These are phyloP conservation scores for Barnardius zonarius DNA, from an alignment of 2,113 vertebrate species.

Conservation along the genomic window DNA sequence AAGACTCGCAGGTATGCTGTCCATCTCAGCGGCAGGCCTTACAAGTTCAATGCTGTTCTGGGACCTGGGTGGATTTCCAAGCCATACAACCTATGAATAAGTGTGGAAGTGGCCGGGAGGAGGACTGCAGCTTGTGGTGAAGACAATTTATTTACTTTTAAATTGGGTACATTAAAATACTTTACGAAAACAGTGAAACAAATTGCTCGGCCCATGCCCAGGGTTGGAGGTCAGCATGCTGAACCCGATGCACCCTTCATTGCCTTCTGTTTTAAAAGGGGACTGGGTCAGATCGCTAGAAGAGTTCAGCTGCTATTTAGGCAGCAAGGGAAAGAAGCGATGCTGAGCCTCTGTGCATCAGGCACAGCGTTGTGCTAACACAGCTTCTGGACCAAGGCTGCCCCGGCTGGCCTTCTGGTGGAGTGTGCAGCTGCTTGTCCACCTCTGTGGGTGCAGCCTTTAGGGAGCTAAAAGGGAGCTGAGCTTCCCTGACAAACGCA, in stretches of 20 bases:
- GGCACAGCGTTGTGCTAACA: neutral
- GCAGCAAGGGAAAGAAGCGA: neutral
- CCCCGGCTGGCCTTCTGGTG: neutral
- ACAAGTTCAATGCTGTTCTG: neutral
- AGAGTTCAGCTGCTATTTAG: neutral
- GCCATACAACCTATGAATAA: neutral
- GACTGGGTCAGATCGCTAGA: neutral
- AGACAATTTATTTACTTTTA: constrained; percentile 24
- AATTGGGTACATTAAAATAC: neutral
- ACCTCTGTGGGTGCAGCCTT: neutral
- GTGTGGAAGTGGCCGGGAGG: neutral
- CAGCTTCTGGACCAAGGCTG: neutral
- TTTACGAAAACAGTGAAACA: neutral
- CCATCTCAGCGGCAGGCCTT: neutral
- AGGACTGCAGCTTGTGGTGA: neutral
- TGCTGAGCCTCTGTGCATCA: neutral
- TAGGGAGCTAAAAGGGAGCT: neutral
- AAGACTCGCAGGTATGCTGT: neutral
- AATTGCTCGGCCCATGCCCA: neutral
- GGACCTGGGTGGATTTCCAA: neutral
- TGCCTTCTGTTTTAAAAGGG: neutral
- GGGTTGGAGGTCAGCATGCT: neutral
- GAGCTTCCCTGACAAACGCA: neutral
- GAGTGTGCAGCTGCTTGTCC: neutral
- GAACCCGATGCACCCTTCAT: neutral